Conservation (phyloP, 1,140 invertebrate species). For the Venturia canescens region DNA sequence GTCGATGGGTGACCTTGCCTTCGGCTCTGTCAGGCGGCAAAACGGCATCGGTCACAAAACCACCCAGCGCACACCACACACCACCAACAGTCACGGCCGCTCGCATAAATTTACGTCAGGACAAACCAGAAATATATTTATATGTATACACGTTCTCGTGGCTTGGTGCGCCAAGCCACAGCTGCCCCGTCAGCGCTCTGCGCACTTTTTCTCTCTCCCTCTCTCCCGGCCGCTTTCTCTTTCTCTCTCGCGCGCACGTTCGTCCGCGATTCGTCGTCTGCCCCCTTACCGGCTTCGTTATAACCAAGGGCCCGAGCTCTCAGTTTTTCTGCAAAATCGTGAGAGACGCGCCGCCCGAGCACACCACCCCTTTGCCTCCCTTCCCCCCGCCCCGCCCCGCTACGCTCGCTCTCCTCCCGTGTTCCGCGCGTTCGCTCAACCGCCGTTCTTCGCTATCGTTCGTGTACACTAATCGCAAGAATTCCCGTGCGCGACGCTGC, state of each 20-base stretch:
- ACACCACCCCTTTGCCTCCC: conserved; percentile 3
- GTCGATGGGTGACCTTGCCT: conserved; percentile 8
- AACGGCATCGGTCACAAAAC: conserved; percentile 18
- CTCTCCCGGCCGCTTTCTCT: conserved; percentile 9
- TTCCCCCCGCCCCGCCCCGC: not conserved
- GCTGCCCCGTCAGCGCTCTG: conserved; percentile 22
- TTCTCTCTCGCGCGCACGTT: conserved; percentile 19
- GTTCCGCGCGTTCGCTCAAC: not conserved
- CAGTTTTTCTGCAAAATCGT: conserved; percentile 43
- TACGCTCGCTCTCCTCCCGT: not conserved
- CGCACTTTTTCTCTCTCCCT: conserved; percentile 13
- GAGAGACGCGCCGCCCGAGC: conserved; percentile 33
- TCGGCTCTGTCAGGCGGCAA: not conserved
- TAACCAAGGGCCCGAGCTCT: conserved; percentile 28
- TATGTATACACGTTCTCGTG: not conserved
- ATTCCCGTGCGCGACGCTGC: conserved; percentile 25
- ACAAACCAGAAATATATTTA: conserved; percentile 36
- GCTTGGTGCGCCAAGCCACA: conserved; percentile 1
- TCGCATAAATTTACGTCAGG: conserved; percentile 45
- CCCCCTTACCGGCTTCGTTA: conserved; percentile 24
- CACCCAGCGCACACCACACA: conserved; percentile 23
- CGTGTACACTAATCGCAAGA: conserved; percentile 14
- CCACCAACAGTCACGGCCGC: conserved; percentile 40
- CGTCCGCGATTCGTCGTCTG: conserved; percentile 46
- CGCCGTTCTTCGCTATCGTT: not conserved